A percentile compares a stretch with the other conserved stretches of the same genome.
Evolutionary conservation across 2,888 invertebrate species (phyloP).

Genomic region (Embidobia sp.): DNA sequence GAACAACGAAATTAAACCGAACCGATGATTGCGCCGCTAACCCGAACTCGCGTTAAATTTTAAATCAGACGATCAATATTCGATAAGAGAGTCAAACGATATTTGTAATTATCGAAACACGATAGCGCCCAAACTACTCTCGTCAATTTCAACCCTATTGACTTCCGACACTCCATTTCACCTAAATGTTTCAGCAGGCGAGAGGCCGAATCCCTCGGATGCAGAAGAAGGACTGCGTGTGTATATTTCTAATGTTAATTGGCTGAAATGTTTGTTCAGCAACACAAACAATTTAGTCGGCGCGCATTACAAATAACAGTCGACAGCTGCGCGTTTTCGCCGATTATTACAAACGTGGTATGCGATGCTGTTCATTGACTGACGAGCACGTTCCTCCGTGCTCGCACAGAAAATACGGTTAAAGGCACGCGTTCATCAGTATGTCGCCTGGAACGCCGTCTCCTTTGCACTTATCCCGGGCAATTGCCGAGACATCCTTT

Average conservation of each 20-base stretch:
- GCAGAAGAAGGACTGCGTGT: background rate
- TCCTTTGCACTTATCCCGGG: constrained; percentile 19
- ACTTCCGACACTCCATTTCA: too few relatives aligned
- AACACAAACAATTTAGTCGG: constrained; percentile 48
- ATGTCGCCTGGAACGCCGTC: constrained; percentile 39
- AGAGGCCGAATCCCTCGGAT: constrained; percentile 12
- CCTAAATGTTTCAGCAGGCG: constrained; percentile 11
- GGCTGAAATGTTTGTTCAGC: constrained; percentile 39
- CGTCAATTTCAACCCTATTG: background rate
- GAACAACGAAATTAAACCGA: too few relatives aligned
- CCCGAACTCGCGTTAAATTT: too few relatives aligned
- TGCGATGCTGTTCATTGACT: constrained; percentile 49
- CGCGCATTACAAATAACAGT: constrained; percentile 40
- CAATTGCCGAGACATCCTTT: constrained; percentile 35
- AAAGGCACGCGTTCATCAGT: constrained; percentile 54
- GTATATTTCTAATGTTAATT: constrained; percentile 41
- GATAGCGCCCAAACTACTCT: background rate
- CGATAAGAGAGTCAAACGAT: too few relatives aligned
- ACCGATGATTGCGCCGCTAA: too few relatives aligned
- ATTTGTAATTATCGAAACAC: background rate
- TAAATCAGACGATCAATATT: too few relatives aligned
- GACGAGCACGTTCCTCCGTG: constrained; percentile 46
- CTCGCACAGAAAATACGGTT: constrained; percentile 34
- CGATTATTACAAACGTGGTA: constrained; percentile 46
- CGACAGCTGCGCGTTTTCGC: constrained; percentile 40